Base-by-base conservation (phyloP, 2,113 vertebrate genomes). In the Seriola dumerili region DNA sequence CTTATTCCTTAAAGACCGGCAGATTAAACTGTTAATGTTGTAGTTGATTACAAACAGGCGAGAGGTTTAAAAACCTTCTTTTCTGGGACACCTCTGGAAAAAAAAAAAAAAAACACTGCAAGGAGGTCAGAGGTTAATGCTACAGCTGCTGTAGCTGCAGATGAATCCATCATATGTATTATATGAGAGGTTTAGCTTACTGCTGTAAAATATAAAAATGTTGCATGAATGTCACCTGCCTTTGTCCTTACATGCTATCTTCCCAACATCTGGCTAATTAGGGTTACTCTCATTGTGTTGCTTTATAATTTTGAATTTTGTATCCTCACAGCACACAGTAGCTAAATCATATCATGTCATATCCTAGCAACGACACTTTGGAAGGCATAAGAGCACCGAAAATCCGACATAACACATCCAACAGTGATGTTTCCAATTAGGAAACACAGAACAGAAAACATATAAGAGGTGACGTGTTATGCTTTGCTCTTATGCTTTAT, bases 11-110 rank as follows among this genome's bases (percentile, higher is more conserved):
- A 72, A 85, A 86, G 70, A 83, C 78, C 23, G 58, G 74, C 70
- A 86, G 84, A 90, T 89, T 88, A 87, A 89, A 87, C 79, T 85
- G 85, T 83, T 73, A 88, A 83, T 87, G 85, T 84, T 32, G 64
- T 57, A 74, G 69, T 44, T 23, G 65, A 52, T 59, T 91, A 77
- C 78, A 81, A 87, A 88, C 76, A 73, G 71, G 65, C 25, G 12
- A 77, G 67, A 71, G 57, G 67, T 86, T 78, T 65, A 68, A 90
- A 29, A 58, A 63, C 55, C 36, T 40, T 52, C 36, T 78, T 70
- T 74, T 83, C 73, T 29, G n/a, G 75, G 78, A 75, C 72, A 80
- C 72, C 50, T 75, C 61, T 44, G n/a, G 21, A 29, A 59, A 23
- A 55, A 55, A 29, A 52, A 3, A 23, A 62, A 55, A 67, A 73